Evolutionary conservation across 2,797 vertebrate species (phyloP).

Genomic region (Melanotaenia nigrans): DNA sequence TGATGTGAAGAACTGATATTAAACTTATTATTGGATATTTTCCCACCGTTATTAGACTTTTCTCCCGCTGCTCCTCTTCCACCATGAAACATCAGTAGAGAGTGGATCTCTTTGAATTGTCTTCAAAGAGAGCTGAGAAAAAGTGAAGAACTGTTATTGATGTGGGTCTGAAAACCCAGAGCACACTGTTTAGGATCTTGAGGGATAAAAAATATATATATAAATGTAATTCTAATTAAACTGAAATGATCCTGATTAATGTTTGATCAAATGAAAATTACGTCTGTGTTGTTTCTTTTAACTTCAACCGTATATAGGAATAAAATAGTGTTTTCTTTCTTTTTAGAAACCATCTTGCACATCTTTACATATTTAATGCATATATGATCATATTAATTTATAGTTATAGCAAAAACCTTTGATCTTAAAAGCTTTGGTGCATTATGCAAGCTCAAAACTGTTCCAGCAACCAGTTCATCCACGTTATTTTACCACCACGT

Average conservation of each 20-base stretch:
- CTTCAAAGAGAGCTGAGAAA: neutral
- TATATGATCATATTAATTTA: no score
- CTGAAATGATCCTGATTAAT: neutral
- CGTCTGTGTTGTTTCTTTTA: no score
- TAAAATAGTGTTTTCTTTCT: no score
- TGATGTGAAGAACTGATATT: slow-evolving; percentile 17
- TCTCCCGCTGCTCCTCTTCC: slow-evolving; percentile 10
- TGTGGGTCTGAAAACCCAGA: slow-evolving; percentile 4
- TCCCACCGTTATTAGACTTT: slow-evolving; percentile 9
- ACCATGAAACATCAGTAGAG: neutral
- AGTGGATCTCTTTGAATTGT: slow-evolving; percentile 3
- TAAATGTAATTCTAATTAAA: neutral
- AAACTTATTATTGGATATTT: slow-evolving; percentile 16
- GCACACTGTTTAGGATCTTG: neutral
- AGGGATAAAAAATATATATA: neutral
- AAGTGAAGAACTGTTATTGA: neutral
- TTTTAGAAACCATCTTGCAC: no score
- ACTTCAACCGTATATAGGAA: no score
- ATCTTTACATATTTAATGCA: no score
- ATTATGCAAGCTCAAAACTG: neutral
- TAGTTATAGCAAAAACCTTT: no score
- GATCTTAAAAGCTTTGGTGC: neutral
- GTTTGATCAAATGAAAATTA: neutral
- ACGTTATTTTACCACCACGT: neutral
- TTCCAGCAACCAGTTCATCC: neutral